These are phyloP conservation scores for Listrodromus nycthemerus DNA, from an alignment of 2,888 invertebrate genomes.

Conservation along the genomic window DNA sequence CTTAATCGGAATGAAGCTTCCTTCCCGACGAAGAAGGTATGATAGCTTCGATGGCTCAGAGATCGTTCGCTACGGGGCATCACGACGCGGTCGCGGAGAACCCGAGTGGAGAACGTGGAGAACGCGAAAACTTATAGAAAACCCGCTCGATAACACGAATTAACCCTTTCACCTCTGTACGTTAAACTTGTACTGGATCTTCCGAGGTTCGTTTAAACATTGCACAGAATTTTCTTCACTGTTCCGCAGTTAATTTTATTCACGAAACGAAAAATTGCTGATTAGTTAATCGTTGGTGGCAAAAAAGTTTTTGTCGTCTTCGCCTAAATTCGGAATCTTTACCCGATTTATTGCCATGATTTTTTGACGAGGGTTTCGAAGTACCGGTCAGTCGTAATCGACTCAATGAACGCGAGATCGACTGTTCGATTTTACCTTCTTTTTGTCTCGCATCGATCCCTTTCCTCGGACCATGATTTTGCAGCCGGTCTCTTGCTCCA, in stretches of 20 bases:
- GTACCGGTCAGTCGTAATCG: neutral
- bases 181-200: neutral
- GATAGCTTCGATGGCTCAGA: conserved; percentile 1
- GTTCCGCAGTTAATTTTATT: neutral
- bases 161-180: conserved; percentile 2
- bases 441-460: conserved; percentile 99
- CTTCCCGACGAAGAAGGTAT: neutral
- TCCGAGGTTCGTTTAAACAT: neutral
- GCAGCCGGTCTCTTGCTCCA: conserved; percentile 99
- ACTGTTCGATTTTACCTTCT: conserved; percentile 92
- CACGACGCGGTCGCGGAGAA: conserved; percentile 24
- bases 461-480: conserved; percentile 99
- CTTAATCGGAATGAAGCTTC: conserved; percentile 62
- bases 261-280: neutral
- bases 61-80: conserved; percentile 20
- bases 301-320: neutral
- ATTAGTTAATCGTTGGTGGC: neutral
- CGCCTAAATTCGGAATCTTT: neutral
- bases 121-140: neutral
- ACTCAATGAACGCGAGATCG: neutral
- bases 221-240: neutral
- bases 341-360: neutral
- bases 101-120: conserved; percentile 16
- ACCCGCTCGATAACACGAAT: neutral
- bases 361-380: neutral